Evolutionary conservation across 2,797 vertebrate genomes (phyloP), one percentile per base, ranked within the genome.

Genomic region (Catamblyrhynchus diadema): DNA sequence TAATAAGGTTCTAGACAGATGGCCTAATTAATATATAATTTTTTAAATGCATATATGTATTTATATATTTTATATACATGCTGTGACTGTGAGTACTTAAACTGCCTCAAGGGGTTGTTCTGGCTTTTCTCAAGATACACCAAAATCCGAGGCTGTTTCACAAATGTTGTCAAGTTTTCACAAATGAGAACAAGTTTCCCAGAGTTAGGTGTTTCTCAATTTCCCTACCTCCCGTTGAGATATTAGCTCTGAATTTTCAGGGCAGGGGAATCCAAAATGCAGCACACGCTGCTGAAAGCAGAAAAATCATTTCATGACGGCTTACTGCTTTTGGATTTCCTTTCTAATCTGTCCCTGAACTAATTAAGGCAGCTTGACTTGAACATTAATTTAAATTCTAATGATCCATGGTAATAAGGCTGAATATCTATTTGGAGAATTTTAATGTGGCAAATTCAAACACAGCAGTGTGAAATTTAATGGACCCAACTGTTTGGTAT

Each of bases 351-450:
- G 39, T 72, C 67, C 25, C 73, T 66, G 37, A 82, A 81, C 71
- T 78, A 94, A 92, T 92, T 91, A 90, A 93, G 74, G 66, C 59
- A 80, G 62, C 65, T 73, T 51, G 73, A 83, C 71, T 66, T 79
- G 44, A 86, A 87, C 66, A 67, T 66, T 79, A 87, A 72, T 89
- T 96, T 87, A 60, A 42, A 66, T 70, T 85, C 33, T 91, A 88
- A 79, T 71, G 59, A 88, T 60, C 59, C 45, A 45, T 86, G 77
- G 22, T 85, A 85, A 72, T 88, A 80, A 84, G 65, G 33, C 53
- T 74, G 83, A 73, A 19, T 75, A 41, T 65, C 48, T 69, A 28
- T 78, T 81, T 81, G 50, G 72, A 77, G 35, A 74, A 81, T 73
- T 86, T 88, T 72, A 81, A 88, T 3, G 8, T 23, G 39, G 48